Conservation (phyloP, 35 echinoderm and acorn worm genomes). For the Acanthaster planci region DNA sequence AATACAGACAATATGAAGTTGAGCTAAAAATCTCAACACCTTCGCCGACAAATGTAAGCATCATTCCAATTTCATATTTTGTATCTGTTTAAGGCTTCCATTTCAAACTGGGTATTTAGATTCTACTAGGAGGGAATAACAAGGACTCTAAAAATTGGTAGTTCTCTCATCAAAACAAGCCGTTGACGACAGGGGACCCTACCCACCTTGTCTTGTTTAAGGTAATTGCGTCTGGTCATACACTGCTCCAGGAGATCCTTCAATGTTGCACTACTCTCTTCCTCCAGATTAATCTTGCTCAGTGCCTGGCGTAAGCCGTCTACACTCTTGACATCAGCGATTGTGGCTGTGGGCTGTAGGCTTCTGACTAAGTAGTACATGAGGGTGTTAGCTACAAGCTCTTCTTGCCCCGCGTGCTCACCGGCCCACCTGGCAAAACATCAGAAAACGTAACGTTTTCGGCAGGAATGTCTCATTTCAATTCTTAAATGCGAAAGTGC, state of each 20-base stretch:
- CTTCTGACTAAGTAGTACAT: conserved; percentile 72
- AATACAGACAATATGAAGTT: too few species aligned
- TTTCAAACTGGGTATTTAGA: too few species aligned
- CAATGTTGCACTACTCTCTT: conserved; percentile 53
- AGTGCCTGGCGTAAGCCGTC: conserved; percentile 60
- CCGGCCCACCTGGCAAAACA: conserved; percentile 72
- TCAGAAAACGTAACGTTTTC: background rate
- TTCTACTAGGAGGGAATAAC: too few species aligned
- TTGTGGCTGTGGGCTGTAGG: conserved; percentile 58
- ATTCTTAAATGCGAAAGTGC: too few species aligned
- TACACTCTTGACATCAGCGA: conserved; percentile 81
- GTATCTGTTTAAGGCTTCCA: too few species aligned
- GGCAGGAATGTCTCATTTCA: background rate
- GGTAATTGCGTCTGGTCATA: conserved; percentile 56
- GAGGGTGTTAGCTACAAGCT: conserved; percentile 72
- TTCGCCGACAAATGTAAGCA: too few species aligned
- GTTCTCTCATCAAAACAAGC: too few species aligned
- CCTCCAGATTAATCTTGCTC: conserved; percentile 53
- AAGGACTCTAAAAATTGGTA: too few species aligned
- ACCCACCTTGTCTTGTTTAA: conserved; percentile 83
- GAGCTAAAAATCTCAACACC: too few species aligned
- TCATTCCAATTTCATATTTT: too few species aligned
- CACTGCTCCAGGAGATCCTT: conserved; percentile 74
- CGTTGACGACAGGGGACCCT: too few species aligned
- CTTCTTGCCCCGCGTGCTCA: conserved; percentile 67